phyloP scores from a whole-genome alignment of 2,113 vertebrate genomes.

The Proterorhinus semilunaris region DNA sequence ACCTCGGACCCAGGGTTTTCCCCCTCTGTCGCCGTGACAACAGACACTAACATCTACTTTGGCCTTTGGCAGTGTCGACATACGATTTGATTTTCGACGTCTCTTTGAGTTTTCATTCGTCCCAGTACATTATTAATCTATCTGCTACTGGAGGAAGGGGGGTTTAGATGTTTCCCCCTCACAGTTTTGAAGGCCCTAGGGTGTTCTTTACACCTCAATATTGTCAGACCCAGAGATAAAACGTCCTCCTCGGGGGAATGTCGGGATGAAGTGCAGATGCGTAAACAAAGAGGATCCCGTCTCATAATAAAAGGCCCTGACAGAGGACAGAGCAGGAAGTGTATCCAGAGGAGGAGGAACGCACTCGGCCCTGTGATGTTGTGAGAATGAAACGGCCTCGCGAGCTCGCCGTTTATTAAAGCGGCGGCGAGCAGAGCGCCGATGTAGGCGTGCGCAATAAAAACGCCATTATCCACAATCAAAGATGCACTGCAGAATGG shows the following conservation, averaged over 20 bases:
- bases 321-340: conserved; percentile 60
- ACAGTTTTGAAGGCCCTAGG: too few species aligned
- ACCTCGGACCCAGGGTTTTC: conserved; percentile 54
- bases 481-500: not conserved
- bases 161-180: too few species aligned
- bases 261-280: conserved; percentile 25
- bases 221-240: conserved; percentile 45
- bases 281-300: conserved; percentile 16
- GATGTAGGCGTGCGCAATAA: not conserved
- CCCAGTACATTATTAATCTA: too few species aligned
- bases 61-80: not conserved
- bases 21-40: conserved; percentile 21
- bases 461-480: conserved; percentile 2
- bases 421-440: not conserved
- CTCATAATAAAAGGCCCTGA: conserved; percentile 48
- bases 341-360: conserved; percentile 12
- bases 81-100: conserved; percentile 9
- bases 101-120: not conserved
- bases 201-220: conserved; percentile 1
- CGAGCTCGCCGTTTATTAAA: conserved; percentile 25
- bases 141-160: too few species aligned
- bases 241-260: conserved; percentile 22
- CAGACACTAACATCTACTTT: conserved; percentile 19
- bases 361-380: not conserved
- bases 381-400: conserved; percentile 3